A percentile compares a stretch with the other conserved stretches of the same genome.
Evolutionary conservation across 2,888 invertebrate species (phyloP).

Genomic region (Dorcus parallelipipedus): DNA sequence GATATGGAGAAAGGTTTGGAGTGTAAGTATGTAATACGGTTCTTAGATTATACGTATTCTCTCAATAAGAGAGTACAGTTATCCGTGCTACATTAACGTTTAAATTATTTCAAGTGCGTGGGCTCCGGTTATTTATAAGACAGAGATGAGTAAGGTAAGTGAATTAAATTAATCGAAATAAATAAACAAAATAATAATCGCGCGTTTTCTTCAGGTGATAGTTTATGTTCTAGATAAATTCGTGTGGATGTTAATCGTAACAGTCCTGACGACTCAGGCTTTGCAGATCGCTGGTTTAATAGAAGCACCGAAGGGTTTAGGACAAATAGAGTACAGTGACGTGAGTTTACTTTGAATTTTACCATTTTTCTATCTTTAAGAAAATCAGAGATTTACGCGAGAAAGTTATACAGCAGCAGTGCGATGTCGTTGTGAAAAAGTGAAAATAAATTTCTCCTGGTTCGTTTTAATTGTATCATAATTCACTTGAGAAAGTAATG

Average conservation of each 20-base stretch:
- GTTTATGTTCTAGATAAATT: slow-evolving; percentile 44
- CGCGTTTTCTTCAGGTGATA: slow-evolving; percentile 5
- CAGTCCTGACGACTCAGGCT: slow-evolving; percentile 42
- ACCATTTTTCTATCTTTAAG: background rate
- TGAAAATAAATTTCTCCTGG: background rate
- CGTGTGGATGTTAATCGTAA: slow-evolving; percentile 44
- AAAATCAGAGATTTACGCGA: too few species aligned
- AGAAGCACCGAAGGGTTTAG: slow-evolving; percentile 38
- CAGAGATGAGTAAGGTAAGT: slow-evolving; percentile 8
- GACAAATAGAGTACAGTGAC: slow-evolving; percentile 37
- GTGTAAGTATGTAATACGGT: background rate
- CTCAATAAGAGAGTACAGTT: slow-evolving; percentile 1
- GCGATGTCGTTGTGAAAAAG: background rate
- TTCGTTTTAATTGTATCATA: too few species aligned
- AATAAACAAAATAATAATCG: background rate
- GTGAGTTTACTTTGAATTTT: slow-evolving; percentile 24
- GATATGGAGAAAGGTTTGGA: background rate
- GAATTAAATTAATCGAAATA: background rate
- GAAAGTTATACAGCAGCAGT: too few species aligned
- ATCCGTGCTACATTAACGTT: background rate
- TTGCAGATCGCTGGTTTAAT: slow-evolving; percentile 46
- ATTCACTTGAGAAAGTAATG: too few species aligned
- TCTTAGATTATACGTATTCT: background rate
- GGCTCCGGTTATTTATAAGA: background rate
- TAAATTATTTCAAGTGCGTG: background rate